A percentile compares a stretch with the other conserved stretches of the same genome.
Conservation (phyloP, 2,113 vertebrate species). For the Eurypyga helias region DNA sequence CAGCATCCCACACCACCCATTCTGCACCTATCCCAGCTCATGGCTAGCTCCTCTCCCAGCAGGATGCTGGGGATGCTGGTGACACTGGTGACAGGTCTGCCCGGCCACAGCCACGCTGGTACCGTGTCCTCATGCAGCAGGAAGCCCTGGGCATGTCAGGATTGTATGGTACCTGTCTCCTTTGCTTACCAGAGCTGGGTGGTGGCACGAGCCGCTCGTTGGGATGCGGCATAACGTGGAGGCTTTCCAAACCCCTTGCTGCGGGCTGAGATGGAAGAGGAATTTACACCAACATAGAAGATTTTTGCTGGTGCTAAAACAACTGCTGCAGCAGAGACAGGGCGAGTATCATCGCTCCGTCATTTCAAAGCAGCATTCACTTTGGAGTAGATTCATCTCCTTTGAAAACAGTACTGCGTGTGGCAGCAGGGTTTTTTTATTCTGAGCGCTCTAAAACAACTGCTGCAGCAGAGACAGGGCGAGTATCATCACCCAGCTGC, state of each 20-base stretch:
- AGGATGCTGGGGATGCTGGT: fast-evolving
- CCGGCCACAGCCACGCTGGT: fast-evolving
- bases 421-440: background rate
- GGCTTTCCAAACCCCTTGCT: background rate
- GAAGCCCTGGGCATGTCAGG: background rate
- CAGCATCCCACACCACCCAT: background rate
- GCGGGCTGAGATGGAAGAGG: background rate
- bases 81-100: background rate
- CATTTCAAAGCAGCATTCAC: background rate
- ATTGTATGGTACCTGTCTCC: fast-evolving
- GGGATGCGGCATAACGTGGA: background rate
- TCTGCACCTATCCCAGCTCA: background rate
- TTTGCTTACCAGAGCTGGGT: fast-evolving
- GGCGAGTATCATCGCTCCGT: no score
- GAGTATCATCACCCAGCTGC: background rate
- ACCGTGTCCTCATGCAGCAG: background rate
- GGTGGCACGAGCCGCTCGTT: fast-evolving
- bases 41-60: fast-evolving
- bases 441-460: no score
- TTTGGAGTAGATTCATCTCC: background rate
- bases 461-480: no score
- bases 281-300: fast-evolving
- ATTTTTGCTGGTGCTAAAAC: background rate
- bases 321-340: no score
- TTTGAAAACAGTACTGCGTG: no score